phyloP scores from a whole-genome alignment of 2,113 vertebrate species.

The Anguilla rostrata region DNA sequence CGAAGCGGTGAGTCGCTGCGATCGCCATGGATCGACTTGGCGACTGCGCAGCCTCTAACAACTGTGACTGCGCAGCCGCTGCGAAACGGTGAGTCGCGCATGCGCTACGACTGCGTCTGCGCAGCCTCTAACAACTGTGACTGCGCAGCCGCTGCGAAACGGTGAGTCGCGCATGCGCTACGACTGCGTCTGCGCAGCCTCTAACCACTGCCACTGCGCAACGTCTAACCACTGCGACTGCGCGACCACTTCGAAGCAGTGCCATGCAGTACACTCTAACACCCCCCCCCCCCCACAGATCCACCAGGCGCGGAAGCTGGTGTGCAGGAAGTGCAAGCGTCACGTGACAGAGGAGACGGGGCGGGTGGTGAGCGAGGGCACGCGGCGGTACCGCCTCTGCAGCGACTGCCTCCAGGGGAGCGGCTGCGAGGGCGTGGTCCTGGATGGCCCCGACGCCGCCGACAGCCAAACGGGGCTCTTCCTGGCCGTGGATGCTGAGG shows the following conservation, averaged over 20 bases:
- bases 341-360: constrained; percentile 90
- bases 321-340: constrained; percentile 94
- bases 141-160: neutral
- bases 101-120: neutral
- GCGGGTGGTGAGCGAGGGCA: constrained; percentile 91
- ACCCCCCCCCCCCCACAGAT: constrained; percentile 70
- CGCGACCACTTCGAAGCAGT: neutral
- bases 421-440: constrained; percentile 80
- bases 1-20: too few relatives aligned
- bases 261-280: neutral
- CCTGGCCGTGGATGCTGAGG: constrained; percentile 80
- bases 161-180: neutral
- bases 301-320: constrained; percentile 93
- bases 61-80: too few relatives aligned
- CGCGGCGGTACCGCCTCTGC: constrained; percentile 88
- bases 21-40: accelerated
- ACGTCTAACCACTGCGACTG: neutral
- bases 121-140: neutral
- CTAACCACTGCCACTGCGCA: too few relatives aligned
- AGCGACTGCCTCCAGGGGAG: constrained; percentile 86
- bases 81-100: too few relatives aligned
- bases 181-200: neutral
- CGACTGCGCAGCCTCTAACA: too few relatives aligned
- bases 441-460: constrained; percentile 74
- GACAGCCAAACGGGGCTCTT: constrained; percentile 65